Evolutionary conservation across 2,113 vertebrate genomes (phyloP).

Genomic region (Malaclemys terrapin): DNA sequence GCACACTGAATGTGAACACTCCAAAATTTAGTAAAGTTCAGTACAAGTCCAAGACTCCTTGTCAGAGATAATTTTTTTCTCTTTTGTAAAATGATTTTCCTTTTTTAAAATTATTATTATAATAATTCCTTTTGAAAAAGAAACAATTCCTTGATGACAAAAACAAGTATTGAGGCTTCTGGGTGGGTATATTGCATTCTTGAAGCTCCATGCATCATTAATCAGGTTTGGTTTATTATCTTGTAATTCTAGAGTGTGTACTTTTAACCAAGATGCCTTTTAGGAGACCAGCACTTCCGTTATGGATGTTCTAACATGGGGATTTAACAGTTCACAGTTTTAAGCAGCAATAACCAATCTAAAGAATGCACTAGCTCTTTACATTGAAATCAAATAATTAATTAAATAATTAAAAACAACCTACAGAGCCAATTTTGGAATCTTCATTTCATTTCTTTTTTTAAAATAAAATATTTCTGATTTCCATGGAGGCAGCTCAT

Average conservation of each 20-base stretch:
- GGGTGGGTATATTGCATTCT: not conserved
- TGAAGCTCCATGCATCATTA: not conserved
- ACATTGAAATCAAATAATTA: not conserved
- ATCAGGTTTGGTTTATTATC: not conserved
- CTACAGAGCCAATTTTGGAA: not conserved
- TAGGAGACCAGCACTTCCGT: too few species aligned
- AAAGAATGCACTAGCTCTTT: not conserved
- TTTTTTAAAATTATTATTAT: not conserved
- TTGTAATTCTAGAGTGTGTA: not conserved
- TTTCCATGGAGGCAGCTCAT: too few species aligned
- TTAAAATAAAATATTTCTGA: too few species aligned
- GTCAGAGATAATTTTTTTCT: not conserved
- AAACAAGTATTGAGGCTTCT: not conserved
- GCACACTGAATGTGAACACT: not conserved
- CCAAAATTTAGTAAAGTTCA: not conserved
- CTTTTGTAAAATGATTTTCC: not conserved
- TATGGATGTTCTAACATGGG: not conserved
- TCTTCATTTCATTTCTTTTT: too few species aligned
- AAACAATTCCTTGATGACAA: not conserved
- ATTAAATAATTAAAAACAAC: not conserved
- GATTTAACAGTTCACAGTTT: not conserved
- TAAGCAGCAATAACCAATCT: not conserved
- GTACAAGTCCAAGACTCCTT: not conserved
- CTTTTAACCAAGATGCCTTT: too few species aligned
- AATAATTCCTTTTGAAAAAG: not conserved